Evolutionary conservation across 2,888 invertebrate genomes (phyloP).

Genomic region (Eupelmus urozonus): DNA sequence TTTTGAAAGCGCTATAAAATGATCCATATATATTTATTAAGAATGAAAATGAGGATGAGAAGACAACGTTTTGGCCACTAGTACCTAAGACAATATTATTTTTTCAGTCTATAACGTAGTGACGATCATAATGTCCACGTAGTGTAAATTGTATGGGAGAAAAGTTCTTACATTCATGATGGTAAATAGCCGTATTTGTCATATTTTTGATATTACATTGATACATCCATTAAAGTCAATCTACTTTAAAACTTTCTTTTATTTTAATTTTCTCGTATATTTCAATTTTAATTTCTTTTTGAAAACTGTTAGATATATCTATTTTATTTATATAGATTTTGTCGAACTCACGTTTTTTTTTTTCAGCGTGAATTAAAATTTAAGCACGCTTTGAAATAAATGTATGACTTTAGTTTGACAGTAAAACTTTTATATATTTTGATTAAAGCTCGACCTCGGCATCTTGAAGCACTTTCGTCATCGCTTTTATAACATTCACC

Average conservation of each 20-base stretch:
- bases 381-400: not conserved
- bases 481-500: not conserved
- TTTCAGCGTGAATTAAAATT: not conserved
- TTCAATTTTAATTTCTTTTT: too few relatives aligned
- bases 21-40: not conserved
- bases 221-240: not conserved
- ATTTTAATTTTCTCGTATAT: not conserved
- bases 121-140: too few relatives aligned
- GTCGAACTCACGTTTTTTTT: too few relatives aligned
- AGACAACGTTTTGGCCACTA: too few relatives aligned
- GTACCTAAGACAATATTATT: too few relatives aligned
- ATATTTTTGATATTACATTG: not conserved
- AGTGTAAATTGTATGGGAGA: not conserved
- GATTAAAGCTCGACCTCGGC: not conserved
- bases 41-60: not conserved
- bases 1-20: not conserved
- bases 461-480: not conserved
- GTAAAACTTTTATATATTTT: slow-evolving; percentile 1
- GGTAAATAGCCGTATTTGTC: not conserved
- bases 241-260: not conserved
- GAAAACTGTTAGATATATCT: too few relatives aligned
- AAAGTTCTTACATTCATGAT: not conserved
- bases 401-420: not conserved
- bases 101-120: too few relatives aligned
- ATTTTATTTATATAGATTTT: too few relatives aligned